phyloP scores from a whole-genome alignment of 2,113 vertebrate genomes.

The Campylorhamphus procurvoides region DNA sequence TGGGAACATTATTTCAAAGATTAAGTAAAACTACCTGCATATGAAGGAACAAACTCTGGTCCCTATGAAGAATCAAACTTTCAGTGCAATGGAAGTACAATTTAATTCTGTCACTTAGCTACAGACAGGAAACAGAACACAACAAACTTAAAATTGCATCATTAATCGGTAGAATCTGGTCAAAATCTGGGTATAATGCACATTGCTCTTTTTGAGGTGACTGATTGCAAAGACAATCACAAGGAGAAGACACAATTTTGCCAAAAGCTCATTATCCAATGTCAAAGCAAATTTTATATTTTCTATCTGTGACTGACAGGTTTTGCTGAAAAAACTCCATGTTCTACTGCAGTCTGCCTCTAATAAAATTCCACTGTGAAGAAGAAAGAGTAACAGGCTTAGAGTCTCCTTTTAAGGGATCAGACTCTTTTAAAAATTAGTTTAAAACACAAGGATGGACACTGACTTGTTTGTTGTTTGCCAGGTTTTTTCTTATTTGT shows the following conservation, averaged over 20 bases:
- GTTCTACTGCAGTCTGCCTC: background rate
- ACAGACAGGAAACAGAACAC: background rate
- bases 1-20: background rate
- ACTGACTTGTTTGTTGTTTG: background rate
- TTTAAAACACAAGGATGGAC: background rate
- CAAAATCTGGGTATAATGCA: background rate
- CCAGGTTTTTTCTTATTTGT: background rate
- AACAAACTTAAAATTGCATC: background rate
- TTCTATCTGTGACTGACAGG: background rate
- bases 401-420: background rate
- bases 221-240: slow-evolving; percentile 9
- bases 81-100: background rate
- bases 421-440: background rate
- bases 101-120: slow-evolving; percentile 1
- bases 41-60: background rate
- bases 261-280: slow-evolving; percentile 28
- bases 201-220: slow-evolving; percentile 6
- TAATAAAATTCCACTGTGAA: background rate
- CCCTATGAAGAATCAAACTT: background rate
- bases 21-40: background rate
- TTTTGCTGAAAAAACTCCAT: background rate
- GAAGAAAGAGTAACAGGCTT: background rate
- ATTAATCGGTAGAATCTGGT: background rate
- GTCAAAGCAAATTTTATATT: slow-evolving; percentile 35
- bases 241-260: slow-evolving; percentile 5